Base-by-base conservation (phyloP, 1,140 invertebrate species). In the Macrosteles quadrilineatus region DNA sequence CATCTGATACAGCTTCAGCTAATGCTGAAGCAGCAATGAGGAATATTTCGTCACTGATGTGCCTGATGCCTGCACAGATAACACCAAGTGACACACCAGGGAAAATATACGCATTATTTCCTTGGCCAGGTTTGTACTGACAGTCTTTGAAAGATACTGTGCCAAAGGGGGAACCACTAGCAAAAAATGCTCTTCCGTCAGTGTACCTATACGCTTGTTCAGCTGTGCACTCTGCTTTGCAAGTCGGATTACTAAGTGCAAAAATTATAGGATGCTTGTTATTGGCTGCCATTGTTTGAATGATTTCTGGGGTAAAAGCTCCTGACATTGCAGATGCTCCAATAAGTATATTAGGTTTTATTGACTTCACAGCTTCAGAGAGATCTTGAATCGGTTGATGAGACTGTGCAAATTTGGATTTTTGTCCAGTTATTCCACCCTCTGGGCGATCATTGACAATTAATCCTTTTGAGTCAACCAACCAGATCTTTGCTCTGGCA, bases 21-120 rank as follows among this genome's bases (percentile, higher is more conserved):
- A 98, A 81, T 30, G 90, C 14, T 14, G 32, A 36, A 6, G 96
- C 95, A 27, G 96, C 90, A 9, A 94, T 85, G 12, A 98, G 83
- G 85, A 98, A 97, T 29, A 92, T 86, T 71, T 95, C 90, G 75
- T 98, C 94, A 0, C 89, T 87, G 77, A 98, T 96, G 73, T 88
- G 90, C 73, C 90, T 85, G 79, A 97, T 90, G 59, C 92, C 91
- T 50, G 89, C 88, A 75, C 86, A 88, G 65, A 98, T 89, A 30
- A 92, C 90, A 55, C 91, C 96, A 2, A 98, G 83, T 19, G 93
- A 95, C 14, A 98, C 87, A 29, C 96, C 96, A n/a, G 96, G 96
- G 85, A 98, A 98, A 75, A 97, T 97, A 81, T 98, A 98, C 0
- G 96, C 91, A 82, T 98, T 98, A 81, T 98, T 98, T 70, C 95